Base-by-base conservation (phyloP, 2,888 invertebrate genomes). In the Nomada lathburiana region DNA sequence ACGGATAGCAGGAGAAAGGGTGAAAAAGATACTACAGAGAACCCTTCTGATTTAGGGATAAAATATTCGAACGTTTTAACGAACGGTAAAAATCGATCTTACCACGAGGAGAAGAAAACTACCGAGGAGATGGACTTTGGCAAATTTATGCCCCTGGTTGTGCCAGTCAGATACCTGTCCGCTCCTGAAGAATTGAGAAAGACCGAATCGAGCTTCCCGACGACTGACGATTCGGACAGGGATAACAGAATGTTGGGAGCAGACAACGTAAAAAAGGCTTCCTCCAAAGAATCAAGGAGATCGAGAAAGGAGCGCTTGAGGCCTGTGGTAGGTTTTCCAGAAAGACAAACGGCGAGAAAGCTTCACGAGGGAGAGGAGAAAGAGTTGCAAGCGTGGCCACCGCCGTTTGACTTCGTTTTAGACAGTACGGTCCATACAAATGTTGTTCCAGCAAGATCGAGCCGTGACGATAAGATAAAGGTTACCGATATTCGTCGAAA, bases 331-430 rank as follows among this genome's bases (percentile, higher is more conserved):
- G 82, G 85, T 42, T 50, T 84, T 11, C 83, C 90, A 18, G 79
- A 86, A 52, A 87, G 82, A 29, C 53, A 85, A 20, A 65, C 79
- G 18, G 72, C 86, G 11, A 88, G 75, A 42, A 89, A 80, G n/a
- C 87, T 92, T 5, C 88, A 90, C 71, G 89, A 90, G 47, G 88
- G 89, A 11, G 90, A 92, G 64, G 62, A 68, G 20, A 92, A 91
- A 65, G 89, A 89, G 50, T 16, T 89, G 13, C 88, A 86, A 62
- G 74, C 87, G 7, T 92, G 93, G 89, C 93, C 93, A 0, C 87
- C 92, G 18, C 91, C 92, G 0, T 93, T 92, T 60, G 93, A 93
- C 60, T 90, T 90, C 13, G 85, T 87, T 1, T 89, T 89, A 16
- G 93, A 92, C 26, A 86, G 89, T 16, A 88, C 90, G 0, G 87